phyloP scores from a whole-genome alignment of 2,888 invertebrate species.

The Rhyacophila evoluta region DNA sequence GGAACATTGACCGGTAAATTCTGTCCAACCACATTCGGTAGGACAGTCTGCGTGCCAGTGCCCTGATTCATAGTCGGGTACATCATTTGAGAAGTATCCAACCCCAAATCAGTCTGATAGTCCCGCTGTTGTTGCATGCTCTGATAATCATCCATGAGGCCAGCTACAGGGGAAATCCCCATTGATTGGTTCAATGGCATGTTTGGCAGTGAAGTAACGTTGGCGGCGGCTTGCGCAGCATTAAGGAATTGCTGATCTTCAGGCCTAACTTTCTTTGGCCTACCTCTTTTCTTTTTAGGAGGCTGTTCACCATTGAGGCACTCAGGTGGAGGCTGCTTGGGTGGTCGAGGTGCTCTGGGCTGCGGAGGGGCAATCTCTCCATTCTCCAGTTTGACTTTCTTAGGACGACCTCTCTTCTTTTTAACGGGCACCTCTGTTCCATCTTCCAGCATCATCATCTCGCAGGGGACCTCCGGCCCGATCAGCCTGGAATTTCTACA shows the following conservation, averaged over 20 bases:
- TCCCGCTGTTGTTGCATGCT: constrained; percentile 37
- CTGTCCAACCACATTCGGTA: constrained; percentile 34
- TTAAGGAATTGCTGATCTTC: constrained; percentile 69
- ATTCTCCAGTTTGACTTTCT: constrained; percentile 81
- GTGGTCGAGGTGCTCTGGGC: constrained; percentile 65
- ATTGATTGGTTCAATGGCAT: constrained; percentile 55
- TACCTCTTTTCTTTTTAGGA: constrained; percentile 88
- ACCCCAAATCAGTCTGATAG: constrained; percentile 33
- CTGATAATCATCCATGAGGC: constrained; percentile 37
- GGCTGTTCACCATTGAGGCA: constrained; percentile 65
- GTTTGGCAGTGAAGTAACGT: constrained; percentile 38
- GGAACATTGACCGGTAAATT: constrained; percentile 55
- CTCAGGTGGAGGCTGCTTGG: constrained; percentile 58
- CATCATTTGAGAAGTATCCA: constrained; percentile 55
- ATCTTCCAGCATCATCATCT: constrained; percentile 72
- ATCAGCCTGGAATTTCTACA: constrained; percentile 64
- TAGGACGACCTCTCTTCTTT: constrained; percentile 91
- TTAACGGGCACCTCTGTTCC: constrained; percentile 79
- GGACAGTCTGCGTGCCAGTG: constrained; percentile 29
- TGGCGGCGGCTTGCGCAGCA: constrained; percentile 37
- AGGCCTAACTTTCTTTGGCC: constrained; percentile 87
- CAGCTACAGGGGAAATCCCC: constrained; percentile 60
- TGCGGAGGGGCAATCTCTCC: constrained; percentile 74
- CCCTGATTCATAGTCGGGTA: constrained; percentile 47
- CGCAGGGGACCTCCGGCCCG: constrained; percentile 67